Evolutionary conservation across 2,113 vertebrate genomes (phyloP).

Genomic region (Tor tambroides): DNA sequence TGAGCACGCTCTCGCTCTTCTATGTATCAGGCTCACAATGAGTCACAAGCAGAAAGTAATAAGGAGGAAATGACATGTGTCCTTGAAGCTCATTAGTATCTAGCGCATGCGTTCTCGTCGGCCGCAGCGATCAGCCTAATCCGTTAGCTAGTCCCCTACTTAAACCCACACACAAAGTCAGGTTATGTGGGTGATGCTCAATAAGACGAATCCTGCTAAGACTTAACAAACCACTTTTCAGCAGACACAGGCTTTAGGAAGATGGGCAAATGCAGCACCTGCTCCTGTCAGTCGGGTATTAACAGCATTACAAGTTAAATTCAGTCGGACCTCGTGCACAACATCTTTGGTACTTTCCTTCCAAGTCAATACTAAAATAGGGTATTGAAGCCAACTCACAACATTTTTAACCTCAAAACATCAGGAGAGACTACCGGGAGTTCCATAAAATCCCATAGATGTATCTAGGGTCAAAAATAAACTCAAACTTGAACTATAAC

Average conservation of each 20-base stretch:
- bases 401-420: background rate
- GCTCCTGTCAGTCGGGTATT: background rate
- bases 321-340: background rate
- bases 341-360: background rate
- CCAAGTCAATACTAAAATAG: background rate
- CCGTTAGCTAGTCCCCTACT: conserved; percentile 65
- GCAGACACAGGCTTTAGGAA: background rate
- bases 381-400: background rate
- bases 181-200: conserved; percentile 68
- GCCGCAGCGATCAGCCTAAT: conserved; percentile 76
- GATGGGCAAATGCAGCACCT: background rate
- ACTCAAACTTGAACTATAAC: background rate
- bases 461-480: background rate
- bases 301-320: background rate
- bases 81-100: conserved; percentile 76
- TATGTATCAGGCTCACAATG: conserved; percentile 41
- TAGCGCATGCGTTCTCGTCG: conserved; percentile 64
- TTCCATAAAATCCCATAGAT: background rate
- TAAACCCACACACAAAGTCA: conserved; percentile 73
- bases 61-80: conserved; percentile 66
- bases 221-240: conserved; percentile 3
- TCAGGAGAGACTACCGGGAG: background rate
- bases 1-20: background rate
- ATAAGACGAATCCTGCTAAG: conserved; percentile 61
- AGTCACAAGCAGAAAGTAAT: conserved; percentile 27